phyloP scores from a whole-genome alignment of 2,113 vertebrate species.

The Dascyllus trimaculatus region DNA sequence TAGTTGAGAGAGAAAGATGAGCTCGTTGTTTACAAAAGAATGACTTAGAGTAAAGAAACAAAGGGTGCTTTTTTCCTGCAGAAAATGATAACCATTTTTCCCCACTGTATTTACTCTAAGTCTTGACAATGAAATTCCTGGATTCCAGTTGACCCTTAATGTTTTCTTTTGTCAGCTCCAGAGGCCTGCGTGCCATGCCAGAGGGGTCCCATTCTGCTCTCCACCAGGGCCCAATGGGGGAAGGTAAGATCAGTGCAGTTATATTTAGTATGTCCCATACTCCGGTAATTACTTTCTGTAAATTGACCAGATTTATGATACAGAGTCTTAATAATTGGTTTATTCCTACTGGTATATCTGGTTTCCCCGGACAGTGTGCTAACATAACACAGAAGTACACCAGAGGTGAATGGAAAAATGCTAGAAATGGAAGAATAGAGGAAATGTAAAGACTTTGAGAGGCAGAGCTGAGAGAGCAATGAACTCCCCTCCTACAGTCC shows the following conservation, averaged over 20 bases:
- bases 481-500: conserved; percentile 72
- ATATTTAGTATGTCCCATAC: background rate
- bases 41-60: background rate
- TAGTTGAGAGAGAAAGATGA: conserved; percentile 1
- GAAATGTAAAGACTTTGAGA: conserved; percentile 67
- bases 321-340: conserved; percentile 13
- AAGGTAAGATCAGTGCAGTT: conserved; percentile 79
- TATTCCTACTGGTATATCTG: conserved; percentile 39
- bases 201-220: conserved; percentile 79
- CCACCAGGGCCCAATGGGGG: conserved; percentile 84
- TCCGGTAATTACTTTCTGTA: conserved; percentile 11
- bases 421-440: conserved; percentile 60
- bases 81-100: conserved; percentile 15
- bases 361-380: conserved; percentile 27
- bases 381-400: conserved; percentile 42
- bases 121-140: conserved; percentile 6
- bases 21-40: conserved; percentile 12
- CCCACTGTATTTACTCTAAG: conserved; percentile 12
- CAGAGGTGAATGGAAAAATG: conserved; percentile 64
- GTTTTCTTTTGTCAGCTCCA: conserved; percentile 75
- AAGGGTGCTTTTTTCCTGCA: background rate
- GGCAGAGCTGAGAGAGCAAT: conserved; percentile 52
- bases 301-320: conserved; percentile 36
- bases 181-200: conserved; percentile 84
- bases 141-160: conserved; percentile 51